Evolutionary conservation across 2,113 vertebrate genomes (phyloP).

Genomic region (Perognathus longimembris): DNA sequence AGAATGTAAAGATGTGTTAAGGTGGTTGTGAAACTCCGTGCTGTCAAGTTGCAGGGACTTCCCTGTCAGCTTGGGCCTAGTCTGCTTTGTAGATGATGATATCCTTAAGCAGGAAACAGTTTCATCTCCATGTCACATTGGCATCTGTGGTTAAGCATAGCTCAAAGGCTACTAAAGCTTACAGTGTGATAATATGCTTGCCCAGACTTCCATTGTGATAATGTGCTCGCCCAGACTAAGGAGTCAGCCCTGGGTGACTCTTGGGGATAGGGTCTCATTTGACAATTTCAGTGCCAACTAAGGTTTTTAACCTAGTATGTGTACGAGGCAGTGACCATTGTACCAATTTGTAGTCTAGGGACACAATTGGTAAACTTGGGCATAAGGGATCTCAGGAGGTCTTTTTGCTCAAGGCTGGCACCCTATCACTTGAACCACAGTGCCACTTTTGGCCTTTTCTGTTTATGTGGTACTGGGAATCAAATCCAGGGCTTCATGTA

Average conservation of each 20-base stretch:
- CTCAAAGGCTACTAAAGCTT: conserved; percentile 24
- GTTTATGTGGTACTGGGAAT: too few relatives aligned
- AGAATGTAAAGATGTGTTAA: conserved; percentile 53
- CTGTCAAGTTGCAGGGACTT: conserved; percentile 24
- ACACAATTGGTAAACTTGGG: not conserved
- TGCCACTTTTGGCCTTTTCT: too few relatives aligned
- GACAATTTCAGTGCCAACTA: conserved; percentile 33
- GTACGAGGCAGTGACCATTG: not conserved
- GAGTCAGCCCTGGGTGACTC: not conserved
- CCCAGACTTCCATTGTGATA: not conserved
- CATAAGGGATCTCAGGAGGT: not conserved
- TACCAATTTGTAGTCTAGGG: not conserved
- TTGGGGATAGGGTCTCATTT: conserved; percentile 37
- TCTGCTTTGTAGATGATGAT: conserved; percentile 28
- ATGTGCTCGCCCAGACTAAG: not conserved
- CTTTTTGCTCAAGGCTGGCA: too few relatives aligned
- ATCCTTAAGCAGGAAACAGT: not conserved
- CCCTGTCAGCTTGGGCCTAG: not conserved
- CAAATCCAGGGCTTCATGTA: too few relatives aligned
- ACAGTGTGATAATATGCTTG: not conserved
- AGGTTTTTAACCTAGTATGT: conserved; percentile 42
- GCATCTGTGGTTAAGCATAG: conserved; percentile 36
- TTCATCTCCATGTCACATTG: not conserved
- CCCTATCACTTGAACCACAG: too few relatives aligned
- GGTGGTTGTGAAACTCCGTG: conserved; percentile 39